Evolutionary conservation across 2,797 vertebrate species (phyloP), one percentile per base, ranked within the genome.

Genomic region (Phrynocephalus vlangalii): DNA sequence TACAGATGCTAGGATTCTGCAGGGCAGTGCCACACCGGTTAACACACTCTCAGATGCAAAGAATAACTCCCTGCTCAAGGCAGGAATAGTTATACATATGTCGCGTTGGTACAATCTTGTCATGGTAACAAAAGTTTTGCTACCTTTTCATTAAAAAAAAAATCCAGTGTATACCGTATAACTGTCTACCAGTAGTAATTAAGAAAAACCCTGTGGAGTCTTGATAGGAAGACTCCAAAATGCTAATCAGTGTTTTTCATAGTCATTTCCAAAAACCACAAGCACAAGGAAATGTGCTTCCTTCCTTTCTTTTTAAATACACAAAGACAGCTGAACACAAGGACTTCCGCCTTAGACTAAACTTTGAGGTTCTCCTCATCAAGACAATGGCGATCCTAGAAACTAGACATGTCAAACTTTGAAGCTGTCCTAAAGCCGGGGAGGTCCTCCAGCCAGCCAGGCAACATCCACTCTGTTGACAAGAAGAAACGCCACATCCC

Each of bases 401-500:
- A 78, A 90, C 91, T n/a, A 79, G 88, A 20, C 68, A 70, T 88
- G 88, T 1, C 82, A 2, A 0, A 78, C 88, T 52, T 85, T 87
- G 79, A 87, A 0, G 66, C 79, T 82, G 67, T 88, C 28, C 1
- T 13, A 56, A 56, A 70, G 68, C 68, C 26, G 9, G 3, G 52
- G 22, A 22, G 18, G 26, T 70, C 68, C 67, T 70, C 68, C 13
- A 3, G 38, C 66, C 11, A 73, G 75, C 87, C 80, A 86, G 88
- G 86, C 77, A 84, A 85, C 67, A 83, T 87, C 91, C 90, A 85
- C 82, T 92, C 92, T 92, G 92, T 93, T 89, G 90, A 38, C 87
- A 70, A 33, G 18, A 92, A 87, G 91, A 94, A 94, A 91, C 86
- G 90, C 48, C 52, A 50, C 8, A 33, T 91, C 93, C 94, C 91